Conservation (phyloP, 2,797 vertebrate genomes). For the Coracias cyanogaster region DNA sequence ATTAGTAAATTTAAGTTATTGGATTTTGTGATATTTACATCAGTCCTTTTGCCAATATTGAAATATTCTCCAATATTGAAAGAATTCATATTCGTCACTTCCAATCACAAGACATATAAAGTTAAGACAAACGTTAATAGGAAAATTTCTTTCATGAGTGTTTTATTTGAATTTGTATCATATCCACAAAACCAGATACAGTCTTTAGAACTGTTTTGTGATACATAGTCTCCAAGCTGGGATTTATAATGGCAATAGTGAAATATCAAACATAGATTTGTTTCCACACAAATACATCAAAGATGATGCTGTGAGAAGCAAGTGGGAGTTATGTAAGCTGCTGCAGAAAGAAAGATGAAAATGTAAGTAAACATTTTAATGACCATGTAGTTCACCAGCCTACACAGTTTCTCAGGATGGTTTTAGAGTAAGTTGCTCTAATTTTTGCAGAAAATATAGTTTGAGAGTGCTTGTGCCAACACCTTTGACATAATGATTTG, state of each 20-base stretch:
- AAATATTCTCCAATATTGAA: not conserved
- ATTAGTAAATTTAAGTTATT: not conserved
- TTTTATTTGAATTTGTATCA: constrained; percentile 77
- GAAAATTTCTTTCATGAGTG: constrained; percentile 11
- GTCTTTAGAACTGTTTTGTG: constrained; percentile 67
- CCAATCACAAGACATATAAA: not conserved
- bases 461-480: constrained; percentile 20
- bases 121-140: not conserved
- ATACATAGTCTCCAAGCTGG: constrained; percentile 62
- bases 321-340: constrained; percentile 46
- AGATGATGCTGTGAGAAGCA: constrained; percentile 49
- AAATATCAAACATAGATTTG: constrained; percentile 44
- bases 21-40: not conserved
- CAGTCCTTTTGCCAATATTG: not conserved
- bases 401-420: constrained; percentile 13
- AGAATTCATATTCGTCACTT: not conserved
- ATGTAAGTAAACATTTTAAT: constrained; percentile 30
- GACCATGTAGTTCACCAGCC: constrained; percentile 41
- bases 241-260: constrained; percentile 44
- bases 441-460: constrained; percentile 34
- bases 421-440: constrained; percentile 20
- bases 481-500: constrained; percentile 23
- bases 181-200: constrained; percentile 60
- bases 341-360: constrained; percentile 49
- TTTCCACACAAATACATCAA: constrained; percentile 35